Evolutionary conservation across 1,140 invertebrate genomes (phyloP).

Genomic region (Dreissena polymorpha): DNA sequence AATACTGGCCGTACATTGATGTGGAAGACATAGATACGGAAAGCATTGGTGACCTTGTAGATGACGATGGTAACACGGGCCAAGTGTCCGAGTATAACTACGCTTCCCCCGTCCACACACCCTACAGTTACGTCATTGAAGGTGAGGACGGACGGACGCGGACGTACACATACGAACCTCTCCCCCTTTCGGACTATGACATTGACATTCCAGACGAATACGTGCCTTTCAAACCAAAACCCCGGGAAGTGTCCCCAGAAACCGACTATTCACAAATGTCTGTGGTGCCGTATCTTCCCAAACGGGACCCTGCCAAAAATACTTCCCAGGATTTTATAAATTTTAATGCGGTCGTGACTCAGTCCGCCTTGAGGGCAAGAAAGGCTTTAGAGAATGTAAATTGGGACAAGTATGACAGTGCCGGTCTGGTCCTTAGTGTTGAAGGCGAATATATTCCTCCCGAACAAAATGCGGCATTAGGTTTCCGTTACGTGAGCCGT

Average conservation of each 20-base stretch:
- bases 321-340: slow-evolving; percentile 53
- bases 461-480: slow-evolving; percentile 49
- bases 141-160: neutral
- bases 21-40: slow-evolving; percentile 51
- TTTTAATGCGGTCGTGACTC: slow-evolving; percentile 60
- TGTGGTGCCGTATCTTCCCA: slow-evolving; percentile 38
- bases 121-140: neutral
- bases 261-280: slow-evolving; percentile 48
- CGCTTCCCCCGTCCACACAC: neutral
- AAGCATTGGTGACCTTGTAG: slow-evolving; percentile 32
- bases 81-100: neutral
- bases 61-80: neutral
- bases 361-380: slow-evolving; percentile 59
- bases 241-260: slow-evolving; percentile 27
- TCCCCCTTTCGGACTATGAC: neutral
- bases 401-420: slow-evolving; percentile 59
- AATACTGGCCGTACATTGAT: slow-evolving; percentile 54
- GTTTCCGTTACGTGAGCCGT: slow-evolving; percentile 61
- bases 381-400: slow-evolving; percentile 57
- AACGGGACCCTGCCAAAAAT: slow-evolving; percentile 36
- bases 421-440: slow-evolving; percentile 63
- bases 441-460: slow-evolving; percentile 63
- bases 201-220: slow-evolving; percentile 54
- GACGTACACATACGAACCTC: slow-evolving; percentile 24
- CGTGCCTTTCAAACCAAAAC: slow-evolving; percentile 48